Evolutionary conservation across 2,797 vertebrate species (phyloP), one percentile per base, ranked within the genome.

Genomic region (Notolepis coatsorum): DNA sequence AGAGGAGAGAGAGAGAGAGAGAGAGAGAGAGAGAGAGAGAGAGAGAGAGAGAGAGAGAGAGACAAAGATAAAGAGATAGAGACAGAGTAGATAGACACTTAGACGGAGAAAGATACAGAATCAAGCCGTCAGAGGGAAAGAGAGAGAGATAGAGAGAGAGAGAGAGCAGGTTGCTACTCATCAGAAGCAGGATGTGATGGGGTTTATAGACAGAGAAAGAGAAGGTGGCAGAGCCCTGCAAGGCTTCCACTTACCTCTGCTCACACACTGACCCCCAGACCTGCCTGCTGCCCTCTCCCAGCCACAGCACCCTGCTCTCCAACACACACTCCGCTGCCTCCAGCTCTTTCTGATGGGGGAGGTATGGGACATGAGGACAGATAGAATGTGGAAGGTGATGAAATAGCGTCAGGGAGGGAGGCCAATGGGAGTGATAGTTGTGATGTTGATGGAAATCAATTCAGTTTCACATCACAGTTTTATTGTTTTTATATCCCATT

Each of bases 201-300:
- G 7, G 13, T 2, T 6, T 35, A 7, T 12, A 35, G 13, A 35
- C 31, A 35, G 7, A 8, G 12, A 27, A 25, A 6, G 12, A 18
- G 9, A 45, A 21, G 3, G 42, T 7, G 42, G 20, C 4, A 20
- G 42, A 21, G 42, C 37, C 45, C 18, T 43, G n/a, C n/a, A n/a
- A n/a, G 50, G 49, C 35, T 39, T 68, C 53, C 60, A 35, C 56
- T n/a, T 90, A 91, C 94, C 93, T 95, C 72, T 72, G 92, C 64
- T 95, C 92, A 72, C 92, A 94, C 64, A 95, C 79, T 0, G 79
- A 85, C 65, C 93, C 93, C 95, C 95, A 96, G 51, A 94, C 82
- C 73, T 90, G 90, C 69, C 92, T 82, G 82, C 95, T 95, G 45
- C 83, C 82, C 7, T 55, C 51, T 28, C 83, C 92, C 0, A 95